Base-by-base conservation (phyloP, 2,888 invertebrate genomes). In the Agrotis segetum region DNA sequence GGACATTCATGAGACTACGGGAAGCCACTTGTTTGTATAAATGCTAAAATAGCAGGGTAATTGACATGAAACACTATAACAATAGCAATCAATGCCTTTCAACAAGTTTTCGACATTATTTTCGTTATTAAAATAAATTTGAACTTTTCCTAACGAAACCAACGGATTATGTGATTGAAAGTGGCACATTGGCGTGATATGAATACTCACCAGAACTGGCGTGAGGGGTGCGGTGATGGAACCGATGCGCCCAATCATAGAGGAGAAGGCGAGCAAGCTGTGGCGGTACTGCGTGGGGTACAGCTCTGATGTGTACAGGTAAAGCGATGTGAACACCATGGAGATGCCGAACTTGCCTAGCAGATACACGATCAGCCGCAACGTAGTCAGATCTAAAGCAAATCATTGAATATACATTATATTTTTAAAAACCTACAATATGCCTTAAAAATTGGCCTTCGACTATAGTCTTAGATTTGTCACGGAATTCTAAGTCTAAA, bases 141-240 rank as follows among this genome's bases (percentile, higher is more conserved):
- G 40, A 40, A 40, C 40, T 40, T 40, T 40, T 40, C 40, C 40
- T 40, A 40, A 40, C 40, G 11, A 6, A 40, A 40, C 9, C 40
- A 40, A 9, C 40, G 40, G 40, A 2, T 40, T 40, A 40, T 11
- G 11, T 40, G 40, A 40, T 40, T 40, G 40, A 40, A 40, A 40
- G 40, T 40, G 34, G 1, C 9, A 40, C 40, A 11, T 49, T 0
- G 0, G 7, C 17, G 7, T 16, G 11, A 19, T 44, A 14, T 46
- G 5, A 52, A 21, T 24, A 88, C 91, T 89, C 67, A 97, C 97
- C 90, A 98, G 88, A 19, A 97, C 94, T 4, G 97, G 97, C 0
- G 97, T 97, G 81, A 97, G 97, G 0, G 98, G 98, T 0, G 98
- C 97, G 52, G 97, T 91, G 93, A 98, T 97, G 14, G 97, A 97